phyloP scores from a whole-genome alignment of 2,888 invertebrate genomes.

The Melanargia galathea region DNA sequence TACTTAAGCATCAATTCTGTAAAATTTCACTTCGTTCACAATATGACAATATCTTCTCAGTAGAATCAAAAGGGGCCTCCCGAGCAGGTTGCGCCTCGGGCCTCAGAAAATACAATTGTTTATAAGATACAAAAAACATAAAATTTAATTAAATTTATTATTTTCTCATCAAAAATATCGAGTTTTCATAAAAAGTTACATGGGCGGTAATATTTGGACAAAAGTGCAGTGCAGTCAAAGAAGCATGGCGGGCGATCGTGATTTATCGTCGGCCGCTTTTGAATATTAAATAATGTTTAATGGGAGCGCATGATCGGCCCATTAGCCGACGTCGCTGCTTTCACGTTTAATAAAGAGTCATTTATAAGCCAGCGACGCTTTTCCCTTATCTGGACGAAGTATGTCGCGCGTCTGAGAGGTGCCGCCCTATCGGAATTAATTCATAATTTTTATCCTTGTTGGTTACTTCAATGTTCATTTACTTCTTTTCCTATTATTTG shows the following conservation, averaged over 20 bases:
- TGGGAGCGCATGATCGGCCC: constrained; percentile 83
- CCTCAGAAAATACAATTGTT: too few species aligned
- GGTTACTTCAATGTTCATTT: constrained; percentile 33
- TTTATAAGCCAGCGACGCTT: constrained; percentile 80
- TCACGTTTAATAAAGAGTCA: constrained; percentile 83
- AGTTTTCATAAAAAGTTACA: constrained; percentile 55
- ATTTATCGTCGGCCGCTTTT: constrained; percentile 80
- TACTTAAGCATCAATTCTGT: too few species aligned
- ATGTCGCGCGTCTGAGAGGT: constrained; percentile 79
- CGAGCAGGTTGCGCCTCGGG: too few species aligned
- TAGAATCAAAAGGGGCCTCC: too few species aligned
- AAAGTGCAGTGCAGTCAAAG: constrained; percentile 77
- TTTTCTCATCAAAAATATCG: constrained; percentile 30
- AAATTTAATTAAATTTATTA: too few species aligned
- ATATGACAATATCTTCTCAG: too few species aligned
- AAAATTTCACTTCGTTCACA: too few species aligned
- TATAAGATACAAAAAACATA: too few species aligned
- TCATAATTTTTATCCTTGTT: constrained; percentile 78
- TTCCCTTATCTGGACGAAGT: constrained; percentile 79
- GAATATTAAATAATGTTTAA: constrained; percentile 83
- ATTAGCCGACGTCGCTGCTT: constrained; percentile 81
- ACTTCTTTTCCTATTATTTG: constrained; percentile 28
- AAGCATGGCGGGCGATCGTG: constrained; percentile 78
- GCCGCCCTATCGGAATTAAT: constrained; percentile 80
- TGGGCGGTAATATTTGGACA: constrained; percentile 55